Evolutionary conservation across 2,888 invertebrate genomes (phyloP).

Genomic region (Folsomia candida): DNA sequence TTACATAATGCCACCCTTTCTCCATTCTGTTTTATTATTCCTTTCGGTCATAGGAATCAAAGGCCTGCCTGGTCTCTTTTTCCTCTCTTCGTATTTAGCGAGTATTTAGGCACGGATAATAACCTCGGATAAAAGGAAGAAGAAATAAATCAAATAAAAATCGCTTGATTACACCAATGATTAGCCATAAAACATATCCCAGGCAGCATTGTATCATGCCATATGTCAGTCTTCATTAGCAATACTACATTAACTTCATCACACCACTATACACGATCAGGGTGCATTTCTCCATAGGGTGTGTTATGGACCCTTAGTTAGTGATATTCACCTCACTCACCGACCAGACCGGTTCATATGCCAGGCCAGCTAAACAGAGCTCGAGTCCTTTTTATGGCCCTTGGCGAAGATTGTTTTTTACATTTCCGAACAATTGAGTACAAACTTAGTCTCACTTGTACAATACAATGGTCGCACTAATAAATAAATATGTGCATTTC

Average conservation of each 20-base stretch:
- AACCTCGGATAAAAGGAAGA: constrained; percentile 8
- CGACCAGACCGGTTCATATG: not conserved
- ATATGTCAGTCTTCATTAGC: constrained; percentile 44
- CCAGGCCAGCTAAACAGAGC: not conserved
- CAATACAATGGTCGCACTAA: constrained; percentile 32
- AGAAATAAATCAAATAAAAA: constrained; percentile 30
- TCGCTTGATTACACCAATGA: constrained; percentile 32
- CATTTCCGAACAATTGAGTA: not conserved
- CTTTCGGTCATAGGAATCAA: not conserved
- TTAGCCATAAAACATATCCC: constrained; percentile 35
- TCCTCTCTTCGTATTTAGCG: not conserved
- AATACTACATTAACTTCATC: constrained; percentile 25
- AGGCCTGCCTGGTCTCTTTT: not conserved
- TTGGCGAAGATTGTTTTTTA: not conserved
- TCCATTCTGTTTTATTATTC: not conserved
- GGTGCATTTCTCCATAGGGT: not conserved
- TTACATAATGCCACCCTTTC: not conserved
- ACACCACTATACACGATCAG: not conserved
- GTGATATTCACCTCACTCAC: too few species aligned
- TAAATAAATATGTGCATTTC: constrained; percentile 35
- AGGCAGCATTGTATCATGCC: constrained; percentile 23
- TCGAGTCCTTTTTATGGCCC: too few species aligned
- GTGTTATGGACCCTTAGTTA: not conserved
- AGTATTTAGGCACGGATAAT: constrained; percentile 14
- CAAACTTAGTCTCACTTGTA: constrained; percentile 12